Percentiles rank a stretch among this genome's conserved stretches.
Evolutionary conservation across 2,888 invertebrate genomes (phyloP).

Genomic region (Stenchaetothrips biformis): DNA sequence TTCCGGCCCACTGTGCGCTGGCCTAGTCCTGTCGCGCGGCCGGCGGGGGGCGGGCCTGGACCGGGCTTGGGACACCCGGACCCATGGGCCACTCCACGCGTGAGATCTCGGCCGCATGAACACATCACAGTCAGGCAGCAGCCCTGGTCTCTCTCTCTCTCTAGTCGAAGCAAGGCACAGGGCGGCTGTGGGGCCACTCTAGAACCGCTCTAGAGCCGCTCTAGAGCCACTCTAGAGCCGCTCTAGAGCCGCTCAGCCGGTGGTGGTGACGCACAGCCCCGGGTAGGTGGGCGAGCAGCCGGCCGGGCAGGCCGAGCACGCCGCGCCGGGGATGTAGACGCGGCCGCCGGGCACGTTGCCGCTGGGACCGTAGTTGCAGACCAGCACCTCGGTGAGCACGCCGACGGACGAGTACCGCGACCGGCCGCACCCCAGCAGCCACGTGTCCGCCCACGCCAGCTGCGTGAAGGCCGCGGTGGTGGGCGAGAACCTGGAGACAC

Average conservation of each 20-base stretch:
- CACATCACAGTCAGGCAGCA: neutral
- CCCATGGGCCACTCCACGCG: no score
- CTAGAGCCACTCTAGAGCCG: no score
- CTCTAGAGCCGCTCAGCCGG: neutral
- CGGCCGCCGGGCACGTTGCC: conserved; percentile 21
- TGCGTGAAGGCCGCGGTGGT: conserved; percentile 42
- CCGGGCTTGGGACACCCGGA: no score
- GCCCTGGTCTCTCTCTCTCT: no score
- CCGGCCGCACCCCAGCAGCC: conserved; percentile 78
- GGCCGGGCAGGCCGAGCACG: conserved; percentile 32
- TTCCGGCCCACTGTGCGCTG: no score
- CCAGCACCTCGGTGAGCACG: conserved; percentile 64
- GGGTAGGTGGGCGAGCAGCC: conserved; percentile 25
- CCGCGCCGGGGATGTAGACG: conserved; percentile 27
- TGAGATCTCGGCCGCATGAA: neutral
- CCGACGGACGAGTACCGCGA: conserved; percentile 66
- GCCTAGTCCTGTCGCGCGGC: no score
- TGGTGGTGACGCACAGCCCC: neutral
- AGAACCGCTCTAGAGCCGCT: no score
- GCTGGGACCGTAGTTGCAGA: conserved; percentile 78
- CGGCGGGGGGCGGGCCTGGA: no score
- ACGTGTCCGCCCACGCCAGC: conserved; percentile 85
- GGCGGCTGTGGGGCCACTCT: no score
- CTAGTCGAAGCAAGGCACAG: no score
- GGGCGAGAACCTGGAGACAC: neutral